Evolutionary conservation across 2,888 invertebrate genomes (phyloP).

Genomic region (Merodon equestris): DNA sequence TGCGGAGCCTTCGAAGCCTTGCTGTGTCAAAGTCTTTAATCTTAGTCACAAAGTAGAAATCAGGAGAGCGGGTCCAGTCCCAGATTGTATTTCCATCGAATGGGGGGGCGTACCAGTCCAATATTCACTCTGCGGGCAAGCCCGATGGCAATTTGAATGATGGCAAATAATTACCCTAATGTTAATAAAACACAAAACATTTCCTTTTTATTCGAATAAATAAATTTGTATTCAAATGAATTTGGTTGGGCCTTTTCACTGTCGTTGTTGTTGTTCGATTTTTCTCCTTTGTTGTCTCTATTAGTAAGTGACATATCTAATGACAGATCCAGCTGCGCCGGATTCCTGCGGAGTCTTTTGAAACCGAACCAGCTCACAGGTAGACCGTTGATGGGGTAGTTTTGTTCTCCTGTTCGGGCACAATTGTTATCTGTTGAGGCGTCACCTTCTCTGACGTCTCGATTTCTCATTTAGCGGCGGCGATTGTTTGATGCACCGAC

Average conservation of each 20-base stretch:
- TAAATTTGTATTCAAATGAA: constrained; percentile 62
- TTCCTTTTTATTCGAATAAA: constrained; percentile 35
- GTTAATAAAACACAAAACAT: constrained; percentile 14
- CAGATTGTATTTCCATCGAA: constrained; percentile 38
- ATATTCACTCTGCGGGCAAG: constrained; percentile 49
- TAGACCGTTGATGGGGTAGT: constrained; percentile 43
- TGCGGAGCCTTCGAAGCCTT: constrained; percentile 20
- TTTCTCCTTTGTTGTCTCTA: constrained; percentile 50
- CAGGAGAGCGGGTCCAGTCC: constrained; percentile 14
- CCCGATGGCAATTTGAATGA: constrained; percentile 42
- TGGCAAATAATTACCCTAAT: constrained; percentile 29
- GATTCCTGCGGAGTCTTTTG: constrained; percentile 55
- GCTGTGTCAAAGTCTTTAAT: constrained; percentile 56
- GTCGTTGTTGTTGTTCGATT: constrained; percentile 36
- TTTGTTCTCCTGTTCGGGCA: constrained; percentile 11
- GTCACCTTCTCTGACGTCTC: constrained; percentile 66
- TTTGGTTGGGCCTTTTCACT: constrained; percentile 39
- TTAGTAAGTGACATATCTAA: constrained; percentile 73
- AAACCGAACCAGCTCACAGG: constrained; percentile 37
- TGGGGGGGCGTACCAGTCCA: constrained; percentile 45
- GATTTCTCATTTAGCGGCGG: constrained; percentile 66
- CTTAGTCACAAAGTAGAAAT: neutral
- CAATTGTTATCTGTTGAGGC: constrained; percentile 51
- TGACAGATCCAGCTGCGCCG: constrained; percentile 78
- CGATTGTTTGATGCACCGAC: constrained; percentile 50